Conservation (phyloP, 1,140 invertebrate species). For the Drosophila sproati region DNA sequence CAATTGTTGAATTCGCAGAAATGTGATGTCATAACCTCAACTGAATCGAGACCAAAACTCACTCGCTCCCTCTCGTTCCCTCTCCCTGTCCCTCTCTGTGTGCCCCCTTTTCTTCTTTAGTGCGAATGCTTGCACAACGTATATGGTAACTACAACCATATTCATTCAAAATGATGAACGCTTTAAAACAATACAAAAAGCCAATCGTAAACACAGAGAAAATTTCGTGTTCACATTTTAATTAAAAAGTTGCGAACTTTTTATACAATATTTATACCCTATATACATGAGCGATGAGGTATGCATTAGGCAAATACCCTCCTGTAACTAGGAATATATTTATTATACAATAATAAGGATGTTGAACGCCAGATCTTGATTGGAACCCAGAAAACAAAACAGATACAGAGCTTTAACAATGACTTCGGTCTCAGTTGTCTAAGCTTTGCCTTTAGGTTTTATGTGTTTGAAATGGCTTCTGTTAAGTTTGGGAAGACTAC, state of each 20-base stretch:
- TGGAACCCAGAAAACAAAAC: too few species aligned
- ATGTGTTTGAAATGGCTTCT: too few species aligned
- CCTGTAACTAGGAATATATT: too few species aligned
- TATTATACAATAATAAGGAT: too few species aligned
- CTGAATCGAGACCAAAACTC: slow-evolving; percentile 21
- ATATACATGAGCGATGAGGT: background rate
- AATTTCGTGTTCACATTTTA: slow-evolving; percentile 17
- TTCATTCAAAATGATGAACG: slow-evolving; percentile 3
- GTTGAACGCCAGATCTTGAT: too few species aligned
- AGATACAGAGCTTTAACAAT: too few species aligned
- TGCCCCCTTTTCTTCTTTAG: background rate
- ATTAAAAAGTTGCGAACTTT: slow-evolving; percentile 36
- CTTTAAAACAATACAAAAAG: slow-evolving; percentile 7
- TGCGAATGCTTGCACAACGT: slow-evolving; percentile 18
- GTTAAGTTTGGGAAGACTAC: too few species aligned
- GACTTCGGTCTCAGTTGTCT: too few species aligned
- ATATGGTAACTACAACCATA: background rate
- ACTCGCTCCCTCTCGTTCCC: background rate
- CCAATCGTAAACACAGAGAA: slow-evolving; percentile 18
- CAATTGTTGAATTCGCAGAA: slow-evolving; percentile 31
- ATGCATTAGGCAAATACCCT: background rate
- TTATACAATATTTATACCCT: slow-evolving; percentile 11
- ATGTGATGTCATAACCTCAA: slow-evolving; percentile 39
- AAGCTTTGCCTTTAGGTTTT: too few species aligned
- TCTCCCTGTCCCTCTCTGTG: background rate